These are phyloP conservation scores for Ceratotherium simum DNA, from an alignment of 2,113 vertebrate species.

Conservation along the genomic window DNA sequence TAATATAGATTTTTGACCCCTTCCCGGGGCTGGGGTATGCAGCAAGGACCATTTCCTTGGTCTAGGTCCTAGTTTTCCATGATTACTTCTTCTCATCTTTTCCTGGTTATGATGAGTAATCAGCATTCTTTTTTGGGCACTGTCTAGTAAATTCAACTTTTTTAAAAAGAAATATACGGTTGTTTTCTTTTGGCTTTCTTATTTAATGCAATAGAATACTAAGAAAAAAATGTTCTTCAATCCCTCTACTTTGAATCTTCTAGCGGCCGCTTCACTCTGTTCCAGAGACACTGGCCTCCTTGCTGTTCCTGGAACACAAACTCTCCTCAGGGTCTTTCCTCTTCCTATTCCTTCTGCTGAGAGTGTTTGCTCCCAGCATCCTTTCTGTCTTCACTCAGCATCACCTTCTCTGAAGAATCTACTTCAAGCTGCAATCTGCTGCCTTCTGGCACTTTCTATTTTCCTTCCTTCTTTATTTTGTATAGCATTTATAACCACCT, in stretches of 20 bases:
- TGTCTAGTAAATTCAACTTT: not conserved
- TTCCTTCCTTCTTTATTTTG: constrained; percentile 59
- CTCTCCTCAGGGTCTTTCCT: not conserved
- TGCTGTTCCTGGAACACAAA: not conserved
- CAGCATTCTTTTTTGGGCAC: not conserved
- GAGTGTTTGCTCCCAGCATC: not conserved
- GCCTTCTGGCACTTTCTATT: constrained; percentile 73
- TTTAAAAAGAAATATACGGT: not conserved
- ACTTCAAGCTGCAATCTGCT: constrained; percentile 59
- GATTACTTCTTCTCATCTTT: not conserved
- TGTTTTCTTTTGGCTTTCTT: constrained; percentile 6
- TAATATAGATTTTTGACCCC: not conserved
- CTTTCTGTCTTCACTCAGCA: not conserved
- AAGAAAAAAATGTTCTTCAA: not conserved
- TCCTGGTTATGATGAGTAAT: not conserved
- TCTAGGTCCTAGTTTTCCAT: not conserved
- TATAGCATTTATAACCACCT: constrained; percentile 49
- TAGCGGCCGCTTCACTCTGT: not conserved
- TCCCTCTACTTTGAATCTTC: not conserved
- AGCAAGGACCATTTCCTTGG: not conserved
- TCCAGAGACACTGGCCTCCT: not conserved
- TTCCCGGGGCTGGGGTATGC: not conserved
- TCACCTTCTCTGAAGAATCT: not conserved
- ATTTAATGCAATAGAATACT: not conserved
- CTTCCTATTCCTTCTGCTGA: not conserved